Evolutionary conservation across 2,113 vertebrate genomes (phyloP), one percentile per base, ranked within the genome.

Genomic region (Gymnorhina tibicen): DNA sequence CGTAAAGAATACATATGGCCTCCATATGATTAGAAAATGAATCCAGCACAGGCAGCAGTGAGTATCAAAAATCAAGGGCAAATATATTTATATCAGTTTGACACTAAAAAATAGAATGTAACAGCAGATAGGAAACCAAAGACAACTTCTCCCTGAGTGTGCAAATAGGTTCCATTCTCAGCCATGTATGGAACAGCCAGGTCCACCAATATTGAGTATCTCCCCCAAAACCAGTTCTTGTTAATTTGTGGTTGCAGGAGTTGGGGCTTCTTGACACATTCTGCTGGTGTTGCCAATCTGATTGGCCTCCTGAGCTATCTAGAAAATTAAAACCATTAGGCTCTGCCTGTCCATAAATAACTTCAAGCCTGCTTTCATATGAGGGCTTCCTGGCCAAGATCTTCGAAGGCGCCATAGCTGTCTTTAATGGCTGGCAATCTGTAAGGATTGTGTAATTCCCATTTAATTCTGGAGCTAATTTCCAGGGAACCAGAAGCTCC

Each of bases 321-420:
- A 59, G 60, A 95, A 84, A 91, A 96, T 95, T 28, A 95, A 95
- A 93, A 93, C 46, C 95, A 87, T 67, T 72, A 78, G 52, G 60
- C 39, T 84, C 69, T 91, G 84, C 28, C 55, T 63, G 52, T 30
- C 68, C 91, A 81, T 95, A 92, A 95, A 96, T 85, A 94, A 93
- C 76, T 55, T 55, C 7, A 67, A 81, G 66, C 52, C 86, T 87
- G 76, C 74, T 94, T 93, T 93, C 83, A 32, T 44, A 74, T 1
- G 24, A 87, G 44, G 32, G 24, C 73, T 93, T 84, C 89, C 64
- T 56, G 73, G 93, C 80, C 89, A 72, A 70, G 47, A 52, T 64
- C 59, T 93, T 47, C 15, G 33, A 77, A 93, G 86, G 80, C 64
- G 28, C 69, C 73, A 37, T n/a, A 63, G 75, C 49, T 28, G 76